Conservation (phyloP, 2,888 invertebrate species). For the Acanthoscelides obtectus region DNA sequence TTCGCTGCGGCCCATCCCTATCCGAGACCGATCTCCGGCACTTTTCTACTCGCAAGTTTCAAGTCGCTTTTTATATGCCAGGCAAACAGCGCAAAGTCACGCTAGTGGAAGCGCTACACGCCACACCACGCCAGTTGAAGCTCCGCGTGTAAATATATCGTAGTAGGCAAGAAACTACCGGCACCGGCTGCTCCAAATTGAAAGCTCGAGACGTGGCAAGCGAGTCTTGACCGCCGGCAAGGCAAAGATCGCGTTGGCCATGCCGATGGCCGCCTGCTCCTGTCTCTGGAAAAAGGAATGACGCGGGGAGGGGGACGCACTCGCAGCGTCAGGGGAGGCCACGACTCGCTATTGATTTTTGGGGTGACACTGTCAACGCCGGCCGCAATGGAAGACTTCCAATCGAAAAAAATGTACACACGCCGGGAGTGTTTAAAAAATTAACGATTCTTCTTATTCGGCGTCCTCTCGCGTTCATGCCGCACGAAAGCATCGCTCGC, state of each 20-base stretch:
- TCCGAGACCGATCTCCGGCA: constrained; percentile 34
- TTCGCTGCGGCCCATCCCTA: not conserved
- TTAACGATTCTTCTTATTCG: constrained; percentile 20
- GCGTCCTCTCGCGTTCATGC: constrained; percentile 11
- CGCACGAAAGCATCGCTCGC: constrained; percentile 7
- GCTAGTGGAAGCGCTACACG: constrained; percentile 32
- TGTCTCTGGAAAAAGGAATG: constrained; percentile 42
- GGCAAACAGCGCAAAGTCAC: constrained; percentile 40
- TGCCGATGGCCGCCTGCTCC: constrained; percentile 37
- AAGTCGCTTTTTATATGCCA: constrained; percentile 39
- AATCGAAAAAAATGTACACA: constrained; percentile 49
- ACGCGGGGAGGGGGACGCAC: constrained; percentile 47
- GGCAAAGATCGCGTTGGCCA: constrained; percentile 19
- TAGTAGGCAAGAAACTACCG: constrained; percentile 36
- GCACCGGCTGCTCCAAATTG: constrained; percentile 39
- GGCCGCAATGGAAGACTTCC: constrained; percentile 51
- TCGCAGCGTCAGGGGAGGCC: no score
- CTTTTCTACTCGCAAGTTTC: constrained; percentile 34
- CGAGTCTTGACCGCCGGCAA: constrained; percentile 19
- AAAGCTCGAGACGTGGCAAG: constrained; percentile 40
- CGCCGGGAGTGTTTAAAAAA: constrained; percentile 31
- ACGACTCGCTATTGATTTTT: constrained; percentile 61
- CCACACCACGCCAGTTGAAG: not conserved
- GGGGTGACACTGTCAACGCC: constrained; percentile 62
- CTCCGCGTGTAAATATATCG: constrained; percentile 27